Base-by-base conservation (phyloP, 2,113 vertebrate species). In the Limanda limanda region DNA sequence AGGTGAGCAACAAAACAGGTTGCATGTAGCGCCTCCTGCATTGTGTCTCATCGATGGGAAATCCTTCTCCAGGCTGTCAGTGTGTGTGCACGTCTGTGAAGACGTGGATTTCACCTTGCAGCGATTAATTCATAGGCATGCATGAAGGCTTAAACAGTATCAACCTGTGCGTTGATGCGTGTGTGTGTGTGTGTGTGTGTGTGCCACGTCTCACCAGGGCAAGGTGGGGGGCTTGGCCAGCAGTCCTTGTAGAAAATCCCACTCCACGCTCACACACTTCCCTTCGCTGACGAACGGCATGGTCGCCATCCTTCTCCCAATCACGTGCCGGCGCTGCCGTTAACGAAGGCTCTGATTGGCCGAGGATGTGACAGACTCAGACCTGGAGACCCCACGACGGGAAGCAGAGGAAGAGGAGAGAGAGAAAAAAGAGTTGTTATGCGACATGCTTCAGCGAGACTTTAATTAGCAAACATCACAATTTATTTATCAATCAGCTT, bases 181-280 rank as follows among this genome's bases (percentile, higher is more conserved):
- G 11, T 45, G 17, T 64, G 60, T 55, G 59, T 76, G 68, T 61
- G 58, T 21, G 35, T 9, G 24, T 54, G 58, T 74, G 47, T 11
- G 68, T 71, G 55, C 1, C 18, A 55, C 31, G 59, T 84, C 95
- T 97, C 90, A 97, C 96, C 96, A 97, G 83, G 96, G 95, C 74
- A 96, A 88, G 0, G 96, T 95, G 54, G 95, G 95, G 68, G 96
- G 95, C 90, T 96, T 96, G 93, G 95, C 95, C 87, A 95, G 83
- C 13, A 97, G 93, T 65, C 96, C 96, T 47, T 96, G 96, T 77
- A 96, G 91, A 88, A 97, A 96, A 91, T 96, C 96, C 96, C 96
- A 97, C 78, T 96, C 95, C 83, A 96, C 95, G 61, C 95, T 92
- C 88, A 96, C 93, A 47, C 95, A 95, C 83, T 95, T 96, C 87